Evolutionary conservation across 2,797 vertebrate species (phyloP).

Genomic region (Rhynchotus rufescens): DNA sequence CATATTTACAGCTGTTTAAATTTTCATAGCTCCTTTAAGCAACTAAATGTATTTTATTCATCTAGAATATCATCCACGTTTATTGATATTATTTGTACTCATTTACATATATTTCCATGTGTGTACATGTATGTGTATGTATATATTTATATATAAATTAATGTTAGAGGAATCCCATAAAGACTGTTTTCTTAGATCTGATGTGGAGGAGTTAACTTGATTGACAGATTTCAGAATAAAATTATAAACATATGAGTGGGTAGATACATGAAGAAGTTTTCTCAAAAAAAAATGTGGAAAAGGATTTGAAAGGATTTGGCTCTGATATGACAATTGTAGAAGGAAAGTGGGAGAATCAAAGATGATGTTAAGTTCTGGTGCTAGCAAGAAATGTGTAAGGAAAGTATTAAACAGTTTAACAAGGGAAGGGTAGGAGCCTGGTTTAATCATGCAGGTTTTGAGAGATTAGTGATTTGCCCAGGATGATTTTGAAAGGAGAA

Average conservation of each 20-base stretch:
- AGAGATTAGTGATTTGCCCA: background rate
- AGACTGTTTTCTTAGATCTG: background rate
- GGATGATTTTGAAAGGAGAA: background rate
- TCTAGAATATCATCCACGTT: background rate
- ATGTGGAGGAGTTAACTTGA: background rate
- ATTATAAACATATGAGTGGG: background rate
- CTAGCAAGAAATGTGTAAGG: background rate
- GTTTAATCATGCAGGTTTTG: background rate
- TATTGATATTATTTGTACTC: rapidly evolving
- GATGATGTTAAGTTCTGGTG: background rate
- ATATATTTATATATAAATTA: background rate
- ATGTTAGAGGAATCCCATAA: background rate
- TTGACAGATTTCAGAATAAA: background rate
- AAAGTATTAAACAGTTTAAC: background rate
- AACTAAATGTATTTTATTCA: background rate
- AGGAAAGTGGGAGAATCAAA: background rate
- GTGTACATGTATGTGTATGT: too few species aligned
- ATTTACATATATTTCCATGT: background rate
- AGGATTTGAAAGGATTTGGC: background rate
- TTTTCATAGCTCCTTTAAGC: background rate
- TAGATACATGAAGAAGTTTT: background rate
- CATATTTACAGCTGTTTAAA: background rate
- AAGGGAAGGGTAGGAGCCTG: background rate
- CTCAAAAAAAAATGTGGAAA: background rate
- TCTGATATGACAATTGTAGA: background rate